Evolutionary conservation across 1,140 invertebrate genomes (phyloP), one percentile per base, ranked within the genome.

Genomic region (Leptopilina clavipes): DNA sequence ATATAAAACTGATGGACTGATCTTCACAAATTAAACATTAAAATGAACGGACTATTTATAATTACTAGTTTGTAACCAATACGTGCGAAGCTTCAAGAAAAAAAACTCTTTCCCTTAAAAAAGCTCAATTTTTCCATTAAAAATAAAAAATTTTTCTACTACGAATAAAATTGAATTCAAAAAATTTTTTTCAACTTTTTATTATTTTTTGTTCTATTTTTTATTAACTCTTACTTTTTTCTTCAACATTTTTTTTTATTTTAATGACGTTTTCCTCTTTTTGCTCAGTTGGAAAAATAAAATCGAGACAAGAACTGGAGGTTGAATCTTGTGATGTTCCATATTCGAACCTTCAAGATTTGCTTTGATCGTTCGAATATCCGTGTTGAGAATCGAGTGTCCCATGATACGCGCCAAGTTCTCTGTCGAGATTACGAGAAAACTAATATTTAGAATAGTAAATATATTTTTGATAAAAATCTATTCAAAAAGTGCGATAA

Each of bases 271-370:
- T 14, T 65, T 12, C 59, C 59, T 1, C 25, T 31, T 37, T 65
- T 65, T 40, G 0, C 37, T 1, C 9, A 7, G 9, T 40, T 31
- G 12, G 25, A 31, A 22, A 10, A n/a, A 52, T 37, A 75, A 81
- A n/a, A 52, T 40, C 11, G 17, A 18, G 44, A 18, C 71, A 54
- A 48, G 31, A 40, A 76, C 19, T 7, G 7, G 79, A 82, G 81
- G 84, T 75, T 72, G 72, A 82, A 83, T 83, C 72, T 76, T 86
- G 83, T 80, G 84, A 87, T 78, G 82, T 81, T 89, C 88, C 85
- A 89, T 89, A 90, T 85, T 85, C 89, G 89, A 89, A 87, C 82
- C 70, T 83, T 89, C 86, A 90, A 90, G 87, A 90, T 72, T 90
- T 89, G 81, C 89, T 89, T 52, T 88, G 89, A 87, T 83, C 75